These are phyloP conservation scores for Pinctada fucata DNA, from an alignment of 2,888 invertebrate genomes.

Conservation along the genomic window DNA sequence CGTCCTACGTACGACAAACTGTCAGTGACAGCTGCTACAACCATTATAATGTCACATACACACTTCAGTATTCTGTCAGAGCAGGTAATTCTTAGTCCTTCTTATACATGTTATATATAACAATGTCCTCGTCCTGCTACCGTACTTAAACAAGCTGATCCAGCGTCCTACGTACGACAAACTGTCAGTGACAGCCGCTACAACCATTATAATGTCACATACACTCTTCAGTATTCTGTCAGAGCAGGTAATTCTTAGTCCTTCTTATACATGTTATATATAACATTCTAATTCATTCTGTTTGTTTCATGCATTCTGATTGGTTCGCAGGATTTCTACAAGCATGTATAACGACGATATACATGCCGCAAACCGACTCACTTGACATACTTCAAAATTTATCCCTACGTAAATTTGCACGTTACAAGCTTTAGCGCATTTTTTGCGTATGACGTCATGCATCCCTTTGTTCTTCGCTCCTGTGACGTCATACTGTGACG, in stretches of 20 bases:
- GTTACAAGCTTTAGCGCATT: too few species aligned
- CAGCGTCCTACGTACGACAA: conserved; percentile 59
- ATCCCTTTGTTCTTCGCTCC: too few species aligned
- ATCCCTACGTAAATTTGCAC: too few species aligned
- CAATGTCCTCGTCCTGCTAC: conserved; percentile 54
- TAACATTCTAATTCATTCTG: too few species aligned
- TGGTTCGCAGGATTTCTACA: too few species aligned
- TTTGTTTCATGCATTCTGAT: too few species aligned
- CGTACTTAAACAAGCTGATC: conserved; percentile 57
- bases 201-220: conserved; percentile 58
- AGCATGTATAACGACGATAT: too few species aligned
- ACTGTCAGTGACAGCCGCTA: conserved; percentile 60
- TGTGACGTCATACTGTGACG: too few species aligned
- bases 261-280: too few species aligned
- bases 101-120: background rate
- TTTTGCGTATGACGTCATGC: too few species aligned
- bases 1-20: conserved; percentile 61
- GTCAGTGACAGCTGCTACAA: conserved; percentile 58
- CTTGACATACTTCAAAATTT: too few species aligned
- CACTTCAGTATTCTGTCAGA: conserved; percentile 56
- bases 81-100: conserved; percentile 54
- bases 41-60: conserved; percentile 57
- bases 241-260: conserved; percentile 53
- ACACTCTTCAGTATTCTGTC: conserved; percentile 54
- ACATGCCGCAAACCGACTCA: too few species aligned